These are phyloP conservation scores for Acronicta aceris DNA, from an alignment of 2,888 invertebrate genomes.

Conservation along the genomic window DNA sequence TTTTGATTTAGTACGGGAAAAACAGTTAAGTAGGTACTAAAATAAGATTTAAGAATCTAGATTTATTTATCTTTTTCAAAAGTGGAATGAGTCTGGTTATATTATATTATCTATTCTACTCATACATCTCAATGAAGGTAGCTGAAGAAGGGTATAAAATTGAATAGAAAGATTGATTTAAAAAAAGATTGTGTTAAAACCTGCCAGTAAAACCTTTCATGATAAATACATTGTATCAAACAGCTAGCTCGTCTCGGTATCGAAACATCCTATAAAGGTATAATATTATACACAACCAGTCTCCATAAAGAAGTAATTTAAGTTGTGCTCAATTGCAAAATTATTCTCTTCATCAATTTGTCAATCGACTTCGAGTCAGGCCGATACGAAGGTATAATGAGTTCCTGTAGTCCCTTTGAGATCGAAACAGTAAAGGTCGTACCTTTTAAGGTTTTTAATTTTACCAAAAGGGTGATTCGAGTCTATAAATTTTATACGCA, in stretches of 20 bases:
- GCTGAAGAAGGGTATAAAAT: too few species aligned
- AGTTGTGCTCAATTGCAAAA: conserved; percentile 35
- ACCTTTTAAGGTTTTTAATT: conserved; percentile 47
- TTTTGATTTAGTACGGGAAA: too few species aligned
- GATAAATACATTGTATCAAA: conserved; percentile 10
- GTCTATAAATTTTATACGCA: conserved; percentile 36
- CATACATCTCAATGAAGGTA: too few species aligned
- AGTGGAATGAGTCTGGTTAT: too few species aligned
- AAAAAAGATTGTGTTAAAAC: background rate
- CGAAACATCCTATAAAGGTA: conserved; percentile 18
- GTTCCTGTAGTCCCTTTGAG: conserved; percentile 48
- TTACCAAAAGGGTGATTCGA: conserved; percentile 34
- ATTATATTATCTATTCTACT: too few species aligned
- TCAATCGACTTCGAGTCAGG: conserved; percentile 38
- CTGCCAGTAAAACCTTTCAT: conserved; percentile 9
- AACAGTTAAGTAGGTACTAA: too few species aligned
- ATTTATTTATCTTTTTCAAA: too few species aligned
- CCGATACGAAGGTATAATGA: conserved; percentile 45
- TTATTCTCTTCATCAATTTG: conserved; percentile 43
- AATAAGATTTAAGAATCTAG: too few species aligned
- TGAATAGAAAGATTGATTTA: background rate
- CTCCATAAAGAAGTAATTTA: conserved; percentile 35
- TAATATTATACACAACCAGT: conserved; percentile 19
- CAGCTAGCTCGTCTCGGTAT: conserved; percentile 3
- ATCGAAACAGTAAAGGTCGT: conserved; percentile 36